These are phyloP conservation scores for Hydrozoanthus gracilis DNA, from an alignment of 92 coral and sea anemone genomes.

Conservation along the genomic window DNA sequence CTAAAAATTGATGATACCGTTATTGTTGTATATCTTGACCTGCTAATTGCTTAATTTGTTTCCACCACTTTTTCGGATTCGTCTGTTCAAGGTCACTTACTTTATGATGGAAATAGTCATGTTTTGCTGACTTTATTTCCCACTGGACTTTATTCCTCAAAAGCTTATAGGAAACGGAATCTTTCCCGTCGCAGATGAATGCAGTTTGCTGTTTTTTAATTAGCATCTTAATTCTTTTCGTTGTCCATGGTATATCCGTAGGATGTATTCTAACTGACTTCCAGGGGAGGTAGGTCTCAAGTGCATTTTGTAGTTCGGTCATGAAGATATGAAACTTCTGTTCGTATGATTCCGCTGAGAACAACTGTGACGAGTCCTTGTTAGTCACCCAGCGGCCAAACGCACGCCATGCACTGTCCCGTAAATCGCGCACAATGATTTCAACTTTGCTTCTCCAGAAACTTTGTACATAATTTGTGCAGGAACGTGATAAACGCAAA, in stretches of 20 bases:
- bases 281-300: slow-evolving; percentile 24
- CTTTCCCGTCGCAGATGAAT: slow-evolving; percentile 44
- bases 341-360: slow-evolving; percentile 16
- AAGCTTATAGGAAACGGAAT: slow-evolving; percentile 35
- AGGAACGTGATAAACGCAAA: no score
- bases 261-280: slow-evolving; percentile 33
- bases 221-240: slow-evolving; percentile 38
- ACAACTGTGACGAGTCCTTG: slow-evolving; percentile 27
- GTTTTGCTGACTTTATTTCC: slow-evolving; percentile 48
- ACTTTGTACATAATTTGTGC: no score
- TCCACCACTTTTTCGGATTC: not conserved
- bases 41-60: not conserved
- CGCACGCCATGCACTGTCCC: not conserved
- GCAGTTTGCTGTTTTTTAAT: slow-evolving; percentile 49
- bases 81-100: slow-evolving; percentile 20
- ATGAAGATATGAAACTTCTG: slow-evolving; percentile 33
- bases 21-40: not conserved
- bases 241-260: slow-evolving; percentile 42
- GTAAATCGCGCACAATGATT: no score
- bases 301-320: slow-evolving; percentile 35
- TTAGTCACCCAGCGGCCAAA: slow-evolving; percentile 24
- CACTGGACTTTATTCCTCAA: slow-evolving; percentile 44
- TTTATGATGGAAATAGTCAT: not conserved
- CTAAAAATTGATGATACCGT: slow-evolving; percentile 44
- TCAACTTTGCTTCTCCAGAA: no score